phyloP scores from a whole-genome alignment of 2,888 invertebrate genomes.

The Phalera bucephala region DNA sequence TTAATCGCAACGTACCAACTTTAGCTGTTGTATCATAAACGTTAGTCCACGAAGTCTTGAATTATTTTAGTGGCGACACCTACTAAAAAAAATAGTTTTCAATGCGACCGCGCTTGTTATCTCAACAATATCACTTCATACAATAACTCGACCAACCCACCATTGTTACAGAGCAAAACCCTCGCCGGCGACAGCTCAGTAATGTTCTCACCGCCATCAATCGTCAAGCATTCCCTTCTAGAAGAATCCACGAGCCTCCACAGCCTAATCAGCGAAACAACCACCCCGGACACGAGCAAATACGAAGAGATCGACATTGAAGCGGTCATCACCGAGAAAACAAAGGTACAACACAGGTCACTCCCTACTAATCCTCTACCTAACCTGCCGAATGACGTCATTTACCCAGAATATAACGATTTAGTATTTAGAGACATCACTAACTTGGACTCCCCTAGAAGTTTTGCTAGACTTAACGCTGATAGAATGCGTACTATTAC shows the following conservation, averaged over 20 bases:
- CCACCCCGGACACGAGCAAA: conserved; percentile 63
- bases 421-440: conserved; percentile 61
- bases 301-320: conserved; percentile 67
- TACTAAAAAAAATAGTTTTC: too few relatives aligned
- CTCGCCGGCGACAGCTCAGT: conserved; percentile 90
- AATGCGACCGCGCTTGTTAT: too few relatives aligned
- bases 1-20: too few relatives aligned
- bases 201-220: conserved; percentile 93
- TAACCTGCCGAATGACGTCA: conserved; percentile 39
- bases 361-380: conserved; percentile 71
- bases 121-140: too few relatives aligned
- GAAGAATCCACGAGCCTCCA: conserved; percentile 85
- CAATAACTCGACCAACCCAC: too few relatives aligned
- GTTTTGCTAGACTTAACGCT: conserved; percentile 71
- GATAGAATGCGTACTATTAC: conserved; percentile 69
- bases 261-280: conserved; percentile 67
- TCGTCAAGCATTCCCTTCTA: conserved; percentile 91
- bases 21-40: too few relatives aligned
- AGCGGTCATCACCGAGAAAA: conserved; percentile 63
- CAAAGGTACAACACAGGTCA: conserved; percentile 80
- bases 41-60: too few relatives aligned
- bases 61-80: too few relatives aligned
- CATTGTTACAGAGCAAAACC: conserved; percentile 92
- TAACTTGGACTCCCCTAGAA: conserved; percentile 64
- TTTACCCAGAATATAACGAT: conserved; percentile 28